Conservation (phyloP, 2,888 invertebrate genomes). For the Sminthurinus aureus region DNA sequence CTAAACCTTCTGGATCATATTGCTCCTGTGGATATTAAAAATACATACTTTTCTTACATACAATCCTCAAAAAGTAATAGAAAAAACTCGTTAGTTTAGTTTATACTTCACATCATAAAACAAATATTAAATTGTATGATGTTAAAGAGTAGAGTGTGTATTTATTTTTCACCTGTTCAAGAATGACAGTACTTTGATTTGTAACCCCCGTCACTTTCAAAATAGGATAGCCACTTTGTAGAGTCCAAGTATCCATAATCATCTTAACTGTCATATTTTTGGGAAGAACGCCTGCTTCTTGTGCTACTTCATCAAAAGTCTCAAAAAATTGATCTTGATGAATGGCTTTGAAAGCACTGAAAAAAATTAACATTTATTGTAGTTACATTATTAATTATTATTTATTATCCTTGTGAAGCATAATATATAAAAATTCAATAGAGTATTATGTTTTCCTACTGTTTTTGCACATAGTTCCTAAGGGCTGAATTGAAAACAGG, state of each 20-base stretch:
- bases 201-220: slow-evolving; percentile 38
- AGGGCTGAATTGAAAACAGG: slow-evolving; percentile 47
- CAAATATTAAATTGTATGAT: not conserved
- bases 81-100: not conserved
- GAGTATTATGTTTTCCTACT: slow-evolving; percentile 31
- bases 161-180: slow-evolving; percentile 40
- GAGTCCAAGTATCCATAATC: slow-evolving; percentile 55
- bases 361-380: not conserved
- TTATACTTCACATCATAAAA: not conserved
- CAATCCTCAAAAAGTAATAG: too few species aligned
- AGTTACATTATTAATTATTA: not conserved
- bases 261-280: slow-evolving; percentile 43
- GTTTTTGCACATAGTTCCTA: slow-evolving; percentile 45
- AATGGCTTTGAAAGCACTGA: slow-evolving; percentile 29
- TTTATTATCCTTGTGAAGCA: too few species aligned
- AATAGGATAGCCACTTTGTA: slow-evolving; percentile 49
- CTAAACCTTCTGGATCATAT: slow-evolving; percentile 32
- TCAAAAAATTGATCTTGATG: slow-evolving; percentile 52
- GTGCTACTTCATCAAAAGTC: slow-evolving; percentile 43
- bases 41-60: too few species aligned
- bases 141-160: not conserved
- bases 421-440: not conserved
- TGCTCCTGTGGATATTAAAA: slow-evolving; percentile 26
- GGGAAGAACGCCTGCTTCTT: slow-evolving; percentile 34
- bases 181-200: not conserved